Base-by-base conservation (phyloP, 2,888 invertebrate genomes). In the Caenorhabditis sp. region DNA sequence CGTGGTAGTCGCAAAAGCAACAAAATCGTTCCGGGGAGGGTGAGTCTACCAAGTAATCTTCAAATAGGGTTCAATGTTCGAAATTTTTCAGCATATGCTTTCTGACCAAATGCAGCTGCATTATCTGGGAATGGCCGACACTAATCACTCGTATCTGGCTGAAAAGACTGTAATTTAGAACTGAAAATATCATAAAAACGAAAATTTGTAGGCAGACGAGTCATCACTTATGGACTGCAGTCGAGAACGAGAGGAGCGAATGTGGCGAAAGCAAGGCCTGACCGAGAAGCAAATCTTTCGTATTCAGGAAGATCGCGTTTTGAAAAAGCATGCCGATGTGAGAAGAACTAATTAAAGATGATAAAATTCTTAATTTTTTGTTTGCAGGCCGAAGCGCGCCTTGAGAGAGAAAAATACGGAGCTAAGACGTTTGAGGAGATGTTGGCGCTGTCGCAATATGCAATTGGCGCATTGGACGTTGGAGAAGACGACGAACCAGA, bases 341-440 rank as follows among this genome's bases (percentile, higher is more conserved):
- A 58, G 35, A n/a, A n/a, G n/a, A n/a, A n/a, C n/a, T n/a, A 20
- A n/a, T n/a, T n/a, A n/a, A n/a, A n/a, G n/a, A n/a, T n/a, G n/a
- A n/a, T n/a, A n/a, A n/a, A n/a, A n/a, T n/a, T n/a, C n/a, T n/a
- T n/a, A 32, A 32, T 6, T 9, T 6, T 32, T 32, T 9, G 32
- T 32, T 69, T 60, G n/a, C 40, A 72, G 72, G 65, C 65, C 11
- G 20, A 28, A 28, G 32, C 37, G 8, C 35, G 65, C 2, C 50
- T 74, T 1, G 26, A 58, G n/a, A 26, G 18, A 11, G 65, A 58
- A 18, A 65, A 35, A 20, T 65, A 20, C 20, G 74, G 74, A 65
- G 74, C 74, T 1, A 74, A 58, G 18, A 50, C 18, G 1, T 74
- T 74, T 44, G n/a, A 28, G 2, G 74, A 74, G 15, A 26, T 74